Evolutionary conservation across 2,888 invertebrate genomes (phyloP).

Genomic region (Drosophila quinaria): DNA sequence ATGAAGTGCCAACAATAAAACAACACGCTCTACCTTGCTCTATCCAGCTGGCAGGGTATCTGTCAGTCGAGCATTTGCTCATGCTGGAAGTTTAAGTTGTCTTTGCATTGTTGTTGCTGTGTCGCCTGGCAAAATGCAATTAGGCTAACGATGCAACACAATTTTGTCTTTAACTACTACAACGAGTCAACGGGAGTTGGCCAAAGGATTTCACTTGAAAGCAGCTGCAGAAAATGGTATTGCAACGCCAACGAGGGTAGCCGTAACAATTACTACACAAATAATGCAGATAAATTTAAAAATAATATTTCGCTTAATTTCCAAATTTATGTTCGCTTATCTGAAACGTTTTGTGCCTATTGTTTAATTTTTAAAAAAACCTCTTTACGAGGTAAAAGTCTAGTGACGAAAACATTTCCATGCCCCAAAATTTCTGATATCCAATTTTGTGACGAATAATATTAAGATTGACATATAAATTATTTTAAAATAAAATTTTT

Average conservation of each 20-base stretch:
- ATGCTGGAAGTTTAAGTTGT: neutral
- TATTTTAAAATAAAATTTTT: too few relatives aligned
- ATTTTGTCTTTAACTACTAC: slow-evolving; percentile 71
- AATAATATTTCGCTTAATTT: too few relatives aligned
- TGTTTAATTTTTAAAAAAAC: too few relatives aligned
- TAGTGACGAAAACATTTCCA: too few relatives aligned
- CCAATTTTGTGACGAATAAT: too few relatives aligned
- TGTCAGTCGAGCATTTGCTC: neutral
- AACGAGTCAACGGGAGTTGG: slow-evolving; percentile 23
- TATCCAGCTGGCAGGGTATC: neutral
- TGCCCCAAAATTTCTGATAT: too few relatives aligned
- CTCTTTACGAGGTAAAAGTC: too few relatives aligned
- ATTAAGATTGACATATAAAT: too few relatives aligned
- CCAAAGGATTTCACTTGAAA: slow-evolving; percentile 17
- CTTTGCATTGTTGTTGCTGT: slow-evolving; percentile 40
- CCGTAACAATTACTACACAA: neutral
- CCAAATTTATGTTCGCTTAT: too few relatives aligned
- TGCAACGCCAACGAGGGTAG: slow-evolving; percentile 9
- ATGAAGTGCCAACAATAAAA: too few relatives aligned
- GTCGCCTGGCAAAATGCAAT: slow-evolving; percentile 74
- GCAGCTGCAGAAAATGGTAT: slow-evolving; percentile 2
- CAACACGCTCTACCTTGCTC: too few relatives aligned
- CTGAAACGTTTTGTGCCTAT: too few relatives aligned
- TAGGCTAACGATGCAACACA: slow-evolving; percentile 81
- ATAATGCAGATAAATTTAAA: neutral